A percentile compares a stretch with the other conserved stretches of the same genome.
phyloP scores from a whole-genome alignment of 2,888 invertebrate species.

The Macrophya annulata region DNA sequence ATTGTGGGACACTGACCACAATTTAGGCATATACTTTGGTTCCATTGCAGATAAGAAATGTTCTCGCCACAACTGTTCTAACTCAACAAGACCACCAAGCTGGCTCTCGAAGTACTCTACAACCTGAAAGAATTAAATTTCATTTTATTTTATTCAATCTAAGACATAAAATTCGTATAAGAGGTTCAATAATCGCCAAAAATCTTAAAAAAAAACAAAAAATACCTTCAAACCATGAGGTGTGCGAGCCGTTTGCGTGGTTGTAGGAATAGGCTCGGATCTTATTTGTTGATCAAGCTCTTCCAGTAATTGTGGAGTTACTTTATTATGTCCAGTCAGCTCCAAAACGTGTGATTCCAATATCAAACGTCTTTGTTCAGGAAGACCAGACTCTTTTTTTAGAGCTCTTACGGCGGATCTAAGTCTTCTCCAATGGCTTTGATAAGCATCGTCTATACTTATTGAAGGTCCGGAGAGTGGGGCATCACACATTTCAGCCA shows the following conservation, averaged over 20 bases:
- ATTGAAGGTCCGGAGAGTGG: conserved; percentile 81
- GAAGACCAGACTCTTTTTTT: conserved; percentile 69
- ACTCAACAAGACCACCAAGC: conserved; percentile 83
- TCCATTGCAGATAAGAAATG: conserved; percentile 89
- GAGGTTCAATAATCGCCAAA: neutral
- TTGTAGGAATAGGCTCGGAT: conserved; percentile 54
- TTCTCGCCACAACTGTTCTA: conserved; percentile 89
- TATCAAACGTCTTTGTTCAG: conserved; percentile 69
- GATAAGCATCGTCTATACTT: conserved; percentile 62
- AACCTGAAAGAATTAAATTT: conserved; percentile 77
- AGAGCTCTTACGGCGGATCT: conserved; percentile 84
- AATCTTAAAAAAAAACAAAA: conserved; percentile 32
- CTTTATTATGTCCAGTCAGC: conserved; percentile 67
- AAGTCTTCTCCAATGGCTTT: conserved; percentile 81
- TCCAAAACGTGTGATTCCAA: conserved; percentile 70
- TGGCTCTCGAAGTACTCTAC: conserved; percentile 82
- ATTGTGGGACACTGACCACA: conserved; percentile 90
- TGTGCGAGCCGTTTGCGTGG: conserved; percentile 1
- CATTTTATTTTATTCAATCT: neutral
- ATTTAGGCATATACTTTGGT: conserved; percentile 86
- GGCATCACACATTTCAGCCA: conserved; percentile 85
- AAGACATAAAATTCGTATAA: neutral
- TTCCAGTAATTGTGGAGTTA: conserved; percentile 68
- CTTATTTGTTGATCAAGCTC: conserved; percentile 68
- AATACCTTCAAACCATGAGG: conserved; percentile 73